These are phyloP conservation scores for Ivindomyrus marchei DNA, from an alignment of 2,113 vertebrate species.

Conservation along the genomic window DNA sequence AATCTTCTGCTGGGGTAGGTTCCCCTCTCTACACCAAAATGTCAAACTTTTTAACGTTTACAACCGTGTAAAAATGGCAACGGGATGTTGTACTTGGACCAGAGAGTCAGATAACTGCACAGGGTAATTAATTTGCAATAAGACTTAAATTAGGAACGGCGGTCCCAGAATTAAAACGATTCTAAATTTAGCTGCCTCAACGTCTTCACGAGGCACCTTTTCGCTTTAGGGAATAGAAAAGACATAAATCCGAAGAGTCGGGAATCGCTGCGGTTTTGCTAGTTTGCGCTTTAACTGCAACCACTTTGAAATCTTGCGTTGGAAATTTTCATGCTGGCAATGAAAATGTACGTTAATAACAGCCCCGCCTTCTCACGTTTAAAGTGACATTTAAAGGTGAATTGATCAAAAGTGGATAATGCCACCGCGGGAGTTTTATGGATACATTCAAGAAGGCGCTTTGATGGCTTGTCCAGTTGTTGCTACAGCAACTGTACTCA, in stretches of 20 bases:
- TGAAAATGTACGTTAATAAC: background rate
- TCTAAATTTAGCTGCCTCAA: background rate
- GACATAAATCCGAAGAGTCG: background rate
- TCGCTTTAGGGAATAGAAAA: background rate
- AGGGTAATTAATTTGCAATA: constrained; percentile 4
- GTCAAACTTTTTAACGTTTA: background rate
- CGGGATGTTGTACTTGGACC: background rate
- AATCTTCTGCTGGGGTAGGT: background rate
- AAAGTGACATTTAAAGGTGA: constrained; percentile 8
- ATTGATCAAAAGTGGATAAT: background rate
- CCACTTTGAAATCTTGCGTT: background rate
- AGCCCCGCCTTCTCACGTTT: background rate
- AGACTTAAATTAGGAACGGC: background rate
- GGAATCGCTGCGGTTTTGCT: background rate
- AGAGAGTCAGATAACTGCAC: background rate
- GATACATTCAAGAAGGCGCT: background rate
- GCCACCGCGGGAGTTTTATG: background rate
- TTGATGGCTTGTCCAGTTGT: background rate
- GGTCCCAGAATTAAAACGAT: background rate
- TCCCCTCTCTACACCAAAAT: background rate
- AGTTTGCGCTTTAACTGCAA: background rate
- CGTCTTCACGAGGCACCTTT: background rate
- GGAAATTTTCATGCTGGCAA: background rate
- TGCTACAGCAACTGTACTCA: background rate
- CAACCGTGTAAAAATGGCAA: background rate